Base-by-base conservation (phyloP, 2,797 vertebrate genomes). In the Cyprinella venusta region DNA sequence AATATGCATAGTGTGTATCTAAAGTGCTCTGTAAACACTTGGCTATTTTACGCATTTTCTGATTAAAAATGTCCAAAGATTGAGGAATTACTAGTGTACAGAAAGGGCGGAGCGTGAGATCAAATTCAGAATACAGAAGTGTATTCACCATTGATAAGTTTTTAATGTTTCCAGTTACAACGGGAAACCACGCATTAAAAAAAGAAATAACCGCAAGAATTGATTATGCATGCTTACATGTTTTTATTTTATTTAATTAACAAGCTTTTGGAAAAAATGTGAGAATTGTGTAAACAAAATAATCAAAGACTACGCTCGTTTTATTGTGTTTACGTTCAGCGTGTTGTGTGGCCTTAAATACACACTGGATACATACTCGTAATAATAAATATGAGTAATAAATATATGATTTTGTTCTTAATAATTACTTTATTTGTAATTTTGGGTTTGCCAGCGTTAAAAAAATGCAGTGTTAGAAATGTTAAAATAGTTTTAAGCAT, bases 71-170 rank as follows among this genome's bases (percentile, higher is more conserved):
- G 64, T 26, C 33, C 21, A n/a, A 52, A 61, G 8, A 65, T 24
- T 42, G n/a, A 40, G 18, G 5, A 2, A 67, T 54, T 67, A 45
- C 7, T 26, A 70, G 30, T 52, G 30, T 63, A 19, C 42, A 7
- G 33, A 56, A 82, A 59, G 75, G 79, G 80, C 78, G 80, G 68
- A 67, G 84, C 75, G 74, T 45, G 7, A 56, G n/a, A 61, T 70
- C 59, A 52, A 64, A 69, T 54, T 64, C 54, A 50, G 10, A 36
- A 80, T 61, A 42, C 10, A 30, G 38, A 24, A 83, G 63, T 74
- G 38, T 26, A 26, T 61, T 61, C 21, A 26, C 12, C 12, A 13
- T 26, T 61, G 21, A 76, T 59, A 38, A 38, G 72, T 76, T 10
- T 76, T 38, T 81, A 24, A 30, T 64, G 63, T 77, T 77, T 24